Evolutionary conservation across 2,888 invertebrate genomes (phyloP).

Genomic region (Athrips mouffetella): DNA sequence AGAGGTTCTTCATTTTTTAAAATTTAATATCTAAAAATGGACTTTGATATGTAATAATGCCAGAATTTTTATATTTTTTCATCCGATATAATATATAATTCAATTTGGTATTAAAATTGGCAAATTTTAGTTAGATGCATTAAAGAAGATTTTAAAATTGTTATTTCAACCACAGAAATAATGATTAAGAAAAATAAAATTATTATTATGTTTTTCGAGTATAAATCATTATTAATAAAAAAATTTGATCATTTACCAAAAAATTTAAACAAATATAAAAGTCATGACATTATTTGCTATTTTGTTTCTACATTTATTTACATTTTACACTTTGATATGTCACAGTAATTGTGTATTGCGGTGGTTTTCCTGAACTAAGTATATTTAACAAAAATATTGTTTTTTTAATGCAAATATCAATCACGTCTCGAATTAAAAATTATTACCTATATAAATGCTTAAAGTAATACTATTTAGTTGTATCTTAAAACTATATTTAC

Average conservation of each 20-base stretch:
- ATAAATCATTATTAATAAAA: too few relatives aligned
- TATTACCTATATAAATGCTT: slow-evolving; percentile 58
- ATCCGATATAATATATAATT: too few relatives aligned
- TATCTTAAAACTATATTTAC: slow-evolving; percentile 61
- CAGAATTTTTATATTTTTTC: too few relatives aligned
- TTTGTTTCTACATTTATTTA: slow-evolving; percentile 32
- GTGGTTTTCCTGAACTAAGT: slow-evolving; percentile 30
- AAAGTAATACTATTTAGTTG: slow-evolving; percentile 60
- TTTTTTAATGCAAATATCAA: slow-evolving; percentile 14
- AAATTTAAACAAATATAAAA: too few relatives aligned
- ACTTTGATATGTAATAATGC: too few relatives aligned
- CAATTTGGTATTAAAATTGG: too few relatives aligned
- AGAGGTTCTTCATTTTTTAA: slow-evolving; percentile 52
- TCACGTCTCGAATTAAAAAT: slow-evolving; percentile 31
- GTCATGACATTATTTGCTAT: slow-evolving; percentile 18
- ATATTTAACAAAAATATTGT: slow-evolving; percentile 32
- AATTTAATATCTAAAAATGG: slow-evolving; percentile 26
- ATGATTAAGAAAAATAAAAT: too few relatives aligned
- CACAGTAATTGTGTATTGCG: slow-evolving; percentile 59
- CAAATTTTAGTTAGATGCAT: too few relatives aligned
- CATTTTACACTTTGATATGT: slow-evolving; percentile 56
- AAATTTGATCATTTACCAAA: too few relatives aligned
- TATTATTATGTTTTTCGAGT: too few relatives aligned
- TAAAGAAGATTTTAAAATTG: too few relatives aligned
- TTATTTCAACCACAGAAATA: too few relatives aligned